phyloP scores from a whole-genome alignment of 2,888 invertebrate species.

The Frankliniella fusca region DNA sequence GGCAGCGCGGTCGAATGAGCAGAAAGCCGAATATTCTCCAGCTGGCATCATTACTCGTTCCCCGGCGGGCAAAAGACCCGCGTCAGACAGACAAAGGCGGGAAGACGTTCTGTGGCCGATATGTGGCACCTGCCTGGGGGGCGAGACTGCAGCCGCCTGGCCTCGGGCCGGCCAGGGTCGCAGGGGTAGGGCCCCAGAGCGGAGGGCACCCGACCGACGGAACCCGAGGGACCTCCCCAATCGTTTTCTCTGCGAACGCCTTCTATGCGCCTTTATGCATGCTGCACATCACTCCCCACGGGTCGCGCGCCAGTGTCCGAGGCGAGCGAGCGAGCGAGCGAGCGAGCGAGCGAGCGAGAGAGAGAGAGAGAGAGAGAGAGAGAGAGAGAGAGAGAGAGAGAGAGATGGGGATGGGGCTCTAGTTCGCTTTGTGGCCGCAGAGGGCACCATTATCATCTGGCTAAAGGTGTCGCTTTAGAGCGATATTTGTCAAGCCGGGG shows the following conservation, averaged over 20 bases:
- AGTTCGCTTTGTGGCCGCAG: not conserved
- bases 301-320: not conserved
- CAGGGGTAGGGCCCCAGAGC: not conserved
- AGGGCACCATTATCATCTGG: not conserved
- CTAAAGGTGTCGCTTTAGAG: constrained; percentile 22
- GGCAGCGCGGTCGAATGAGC: not conserved
- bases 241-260: not conserved
- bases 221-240: not conserved
- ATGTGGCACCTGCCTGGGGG: constrained; percentile 13
- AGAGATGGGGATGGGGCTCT: not conserved
- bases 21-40: no score
- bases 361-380: no score
- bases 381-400: no score
- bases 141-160: not conserved
- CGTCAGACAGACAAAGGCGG: not conserved
- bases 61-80: not conserved
- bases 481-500: constrained; percentile 1
- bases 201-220: not conserved
- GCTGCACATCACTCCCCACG: not conserved
- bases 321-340: no score
- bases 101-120: constrained; percentile 11
- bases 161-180: not conserved
- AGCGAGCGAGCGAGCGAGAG: no score
- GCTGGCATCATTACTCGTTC: no score
- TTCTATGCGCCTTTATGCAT: not conserved